Evolutionary conservation across 1,140 invertebrate species (phyloP).

Genomic region (Aphelinus atriplicis): DNA sequence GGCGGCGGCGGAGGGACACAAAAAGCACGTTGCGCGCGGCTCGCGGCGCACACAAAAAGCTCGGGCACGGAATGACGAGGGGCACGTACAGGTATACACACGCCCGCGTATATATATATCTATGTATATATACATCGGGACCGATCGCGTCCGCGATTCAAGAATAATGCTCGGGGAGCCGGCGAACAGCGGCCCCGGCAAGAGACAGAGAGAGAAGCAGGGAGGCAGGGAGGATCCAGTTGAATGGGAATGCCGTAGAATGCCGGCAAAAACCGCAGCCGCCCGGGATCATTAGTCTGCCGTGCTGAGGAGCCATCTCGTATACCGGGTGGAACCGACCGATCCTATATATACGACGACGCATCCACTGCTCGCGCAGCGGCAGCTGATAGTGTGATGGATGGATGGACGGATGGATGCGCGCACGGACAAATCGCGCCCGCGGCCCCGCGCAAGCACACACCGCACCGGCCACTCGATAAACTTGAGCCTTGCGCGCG

Average conservation of each 20-base stretch:
- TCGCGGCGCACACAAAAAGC: too few relatives aligned
- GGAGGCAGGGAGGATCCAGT: conserved; percentile 53
- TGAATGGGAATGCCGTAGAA: conserved; percentile 67
- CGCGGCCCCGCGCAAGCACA: conserved; percentile 2
- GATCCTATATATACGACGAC: too few relatives aligned
- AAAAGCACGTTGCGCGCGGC: too few relatives aligned
- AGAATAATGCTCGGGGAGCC: conserved; percentile 28
- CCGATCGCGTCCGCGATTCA: background rate
- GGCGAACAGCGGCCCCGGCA: background rate
- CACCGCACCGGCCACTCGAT: conserved; percentile 47
- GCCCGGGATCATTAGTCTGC: conserved; percentile 65
- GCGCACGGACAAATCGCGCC: too few relatives aligned
- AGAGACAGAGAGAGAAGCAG: background rate
- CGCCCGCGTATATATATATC: too few relatives aligned
- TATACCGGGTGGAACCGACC: conserved; percentile 48
- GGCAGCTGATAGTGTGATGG: too few relatives aligned
- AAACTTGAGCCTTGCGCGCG: background rate
- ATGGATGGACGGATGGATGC: too few relatives aligned
- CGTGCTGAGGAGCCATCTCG: conserved; percentile 8
- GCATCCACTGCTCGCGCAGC: too few relatives aligned
- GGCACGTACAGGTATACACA: too few relatives aligned
- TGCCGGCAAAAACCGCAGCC: conserved; percentile 65
- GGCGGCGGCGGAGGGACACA: too few relatives aligned
- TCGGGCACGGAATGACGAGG: too few relatives aligned
- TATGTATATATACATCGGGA: too few relatives aligned